These are phyloP conservation scores for Halcyon badia DNA, from an alignment of 2,797 vertebrate genomes.

Conservation along the genomic window DNA sequence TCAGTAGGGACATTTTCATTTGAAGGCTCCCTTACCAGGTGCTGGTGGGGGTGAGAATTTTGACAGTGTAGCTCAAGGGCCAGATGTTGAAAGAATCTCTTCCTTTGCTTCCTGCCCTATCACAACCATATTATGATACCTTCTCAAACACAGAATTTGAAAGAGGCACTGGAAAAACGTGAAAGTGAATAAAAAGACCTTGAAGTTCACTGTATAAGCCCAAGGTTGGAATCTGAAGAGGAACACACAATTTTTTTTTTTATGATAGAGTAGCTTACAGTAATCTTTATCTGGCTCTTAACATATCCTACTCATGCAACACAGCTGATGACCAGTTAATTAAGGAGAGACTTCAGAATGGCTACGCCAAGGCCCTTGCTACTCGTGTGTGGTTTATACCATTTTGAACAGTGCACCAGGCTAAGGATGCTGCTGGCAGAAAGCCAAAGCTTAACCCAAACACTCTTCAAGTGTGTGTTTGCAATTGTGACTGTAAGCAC, in stretches of 20 bases:
- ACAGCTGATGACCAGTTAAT: background rate
- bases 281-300: background rate
- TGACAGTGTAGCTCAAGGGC: background rate
- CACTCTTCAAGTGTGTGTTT: background rate
- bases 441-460: background rate
- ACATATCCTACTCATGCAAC: background rate
- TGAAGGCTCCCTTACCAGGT: background rate
- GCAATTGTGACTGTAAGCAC: background rate
- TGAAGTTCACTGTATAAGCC: background rate
- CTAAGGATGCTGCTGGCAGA: background rate
- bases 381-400: background rate
- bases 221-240: background rate
- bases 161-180: slow-evolving; percentile 6
- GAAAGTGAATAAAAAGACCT: slow-evolving; percentile 25
- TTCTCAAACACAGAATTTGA: background rate
- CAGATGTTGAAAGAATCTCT: background rate
- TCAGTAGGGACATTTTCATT: background rate
- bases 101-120: background rate
- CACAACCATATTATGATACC: background rate
- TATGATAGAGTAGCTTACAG: background rate
- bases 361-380: background rate
- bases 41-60: background rate
- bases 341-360: background rate
- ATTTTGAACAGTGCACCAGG: background rate
- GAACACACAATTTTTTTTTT: background rate